A percentile compares a stretch with the other conserved stretches of the same genome.
Conservation (phyloP, 2,888 invertebrate genomes). For the Lasioglossum malachurum region DNA sequence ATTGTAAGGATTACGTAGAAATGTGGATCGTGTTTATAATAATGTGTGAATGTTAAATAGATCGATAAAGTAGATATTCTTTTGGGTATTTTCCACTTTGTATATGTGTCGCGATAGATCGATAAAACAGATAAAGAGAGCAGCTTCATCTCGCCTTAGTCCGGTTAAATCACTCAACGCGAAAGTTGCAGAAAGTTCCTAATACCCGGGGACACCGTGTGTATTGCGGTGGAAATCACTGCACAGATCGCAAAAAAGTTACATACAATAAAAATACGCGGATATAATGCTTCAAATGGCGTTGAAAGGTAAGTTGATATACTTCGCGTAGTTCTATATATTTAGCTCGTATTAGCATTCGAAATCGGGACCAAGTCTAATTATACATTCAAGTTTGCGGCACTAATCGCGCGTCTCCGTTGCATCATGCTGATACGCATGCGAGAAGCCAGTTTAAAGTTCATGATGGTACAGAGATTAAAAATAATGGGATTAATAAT, state of each 20-base stretch:
- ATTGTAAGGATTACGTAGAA: not conserved
- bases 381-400: constrained; percentile 57
- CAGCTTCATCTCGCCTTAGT: constrained; percentile 54
- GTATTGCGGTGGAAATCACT: constrained; percentile 14
- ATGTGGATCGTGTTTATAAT: not conserved
- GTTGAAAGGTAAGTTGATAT: constrained; percentile 66
- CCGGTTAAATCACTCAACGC: constrained; percentile 22
- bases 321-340: constrained; percentile 15
- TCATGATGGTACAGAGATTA: not conserved
- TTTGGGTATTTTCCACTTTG: not conserved
- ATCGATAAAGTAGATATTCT: not conserved
- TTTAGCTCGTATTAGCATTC: constrained; percentile 31
- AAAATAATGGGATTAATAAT: not conserved
- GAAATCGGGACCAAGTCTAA: constrained; percentile 50
- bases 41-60: not conserved
- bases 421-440: constrained; percentile 48
- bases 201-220: not conserved
- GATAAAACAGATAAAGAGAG: constrained; percentile 59
- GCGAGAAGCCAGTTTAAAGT: constrained; percentile 17
- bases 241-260: constrained; percentile 37
- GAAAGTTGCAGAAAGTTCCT: constrained; percentile 19
- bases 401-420: constrained; percentile 47
- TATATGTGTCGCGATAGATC: constrained; percentile 24
- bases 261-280: not conserved
- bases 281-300: constrained; percentile 45